phyloP scores from a whole-genome alignment of 2,797 vertebrate species.

The Rallus crepitans region DNA sequence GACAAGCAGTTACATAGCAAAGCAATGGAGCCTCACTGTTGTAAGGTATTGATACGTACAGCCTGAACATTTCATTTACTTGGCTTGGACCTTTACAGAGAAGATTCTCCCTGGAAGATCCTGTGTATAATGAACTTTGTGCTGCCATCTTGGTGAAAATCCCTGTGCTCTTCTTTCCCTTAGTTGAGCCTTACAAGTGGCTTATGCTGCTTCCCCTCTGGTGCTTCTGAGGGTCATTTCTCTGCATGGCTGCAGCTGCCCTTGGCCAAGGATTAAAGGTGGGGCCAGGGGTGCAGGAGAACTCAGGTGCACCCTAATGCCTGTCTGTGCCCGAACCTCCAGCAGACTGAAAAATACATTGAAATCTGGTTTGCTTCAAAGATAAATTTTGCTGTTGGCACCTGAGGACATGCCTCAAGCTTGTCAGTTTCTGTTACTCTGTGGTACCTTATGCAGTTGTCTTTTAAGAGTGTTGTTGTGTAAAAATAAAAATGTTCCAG shows the following conservation, averaged over 20 bases:
- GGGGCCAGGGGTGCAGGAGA: neutral
- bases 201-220: neutral
- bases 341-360: neutral
- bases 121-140: accelerated
- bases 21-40: neutral
- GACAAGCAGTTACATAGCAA: neutral
- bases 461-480: neutral
- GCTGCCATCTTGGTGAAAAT: neutral
- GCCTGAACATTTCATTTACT: neutral
- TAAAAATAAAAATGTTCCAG: neutral
- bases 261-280: accelerated
- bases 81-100: neutral
- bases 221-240: neutral
- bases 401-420: neutral
- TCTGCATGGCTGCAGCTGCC: neutral
- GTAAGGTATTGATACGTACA: neutral
- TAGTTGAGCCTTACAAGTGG: neutral
- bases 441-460: neutral
- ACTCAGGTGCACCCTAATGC: neutral
- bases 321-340: neutral
- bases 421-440: neutral
- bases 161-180: neutral
- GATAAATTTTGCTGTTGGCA: neutral
- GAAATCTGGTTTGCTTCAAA: neutral
- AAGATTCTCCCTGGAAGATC: neutral